Conservation (phyloP, 2,113 vertebrate genomes). For the Tauraco erythrolophus region DNA sequence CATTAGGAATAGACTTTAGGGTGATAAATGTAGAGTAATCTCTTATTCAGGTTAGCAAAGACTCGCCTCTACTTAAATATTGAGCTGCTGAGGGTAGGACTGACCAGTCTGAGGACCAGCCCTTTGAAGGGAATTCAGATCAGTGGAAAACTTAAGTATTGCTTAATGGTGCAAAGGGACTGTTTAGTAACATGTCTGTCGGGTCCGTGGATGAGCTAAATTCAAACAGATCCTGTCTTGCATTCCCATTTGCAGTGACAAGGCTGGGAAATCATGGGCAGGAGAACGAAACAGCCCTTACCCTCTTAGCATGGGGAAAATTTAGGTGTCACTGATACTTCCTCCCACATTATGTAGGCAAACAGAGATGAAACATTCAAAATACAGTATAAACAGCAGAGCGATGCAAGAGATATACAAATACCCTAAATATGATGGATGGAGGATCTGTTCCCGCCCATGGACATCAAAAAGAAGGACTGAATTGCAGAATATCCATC, state of each 20-base stretch:
- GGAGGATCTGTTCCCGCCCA: not conserved
- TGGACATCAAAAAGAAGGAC: not conserved
- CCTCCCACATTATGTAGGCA: not conserved
- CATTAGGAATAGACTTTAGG: not conserved
- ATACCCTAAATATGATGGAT: not conserved
- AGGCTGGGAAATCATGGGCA: not conserved
- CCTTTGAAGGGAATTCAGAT: not conserved
- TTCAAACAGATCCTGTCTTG: not conserved
- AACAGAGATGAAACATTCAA: not conserved
- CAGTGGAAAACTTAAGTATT: not conserved
- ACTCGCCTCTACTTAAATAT: not conserved
- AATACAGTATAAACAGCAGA: not conserved
- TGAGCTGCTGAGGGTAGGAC: not conserved
- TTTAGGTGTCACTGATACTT: not conserved
- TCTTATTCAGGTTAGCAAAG: not conserved
- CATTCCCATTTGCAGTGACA: not conserved
- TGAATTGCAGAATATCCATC: not conserved
- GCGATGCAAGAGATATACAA: not conserved
- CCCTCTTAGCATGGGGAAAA: not conserved
- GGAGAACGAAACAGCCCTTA: not conserved
- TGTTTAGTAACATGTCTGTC: not conserved
- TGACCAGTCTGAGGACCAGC: not conserved
- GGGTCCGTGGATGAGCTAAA: not conserved
- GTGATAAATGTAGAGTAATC: not conserved
- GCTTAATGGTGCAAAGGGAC: not conserved